phyloP scores from a whole-genome alignment of 2,113 vertebrate species.

The Neolamprologus brichardi region DNA sequence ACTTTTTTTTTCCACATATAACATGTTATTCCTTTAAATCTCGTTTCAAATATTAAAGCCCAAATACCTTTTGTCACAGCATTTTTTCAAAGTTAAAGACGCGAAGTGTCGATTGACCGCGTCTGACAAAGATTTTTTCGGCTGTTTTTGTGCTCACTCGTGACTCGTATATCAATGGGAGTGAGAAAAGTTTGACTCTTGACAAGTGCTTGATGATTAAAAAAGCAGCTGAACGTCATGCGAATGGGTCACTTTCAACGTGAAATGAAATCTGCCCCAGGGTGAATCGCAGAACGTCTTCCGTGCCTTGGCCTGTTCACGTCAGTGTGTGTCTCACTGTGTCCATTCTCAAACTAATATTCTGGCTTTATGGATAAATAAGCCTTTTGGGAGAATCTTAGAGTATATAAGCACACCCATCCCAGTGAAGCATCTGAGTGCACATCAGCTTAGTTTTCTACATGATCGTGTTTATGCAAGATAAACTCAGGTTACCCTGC shows the following conservation, averaged over 20 bases:
- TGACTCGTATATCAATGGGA: neutral
- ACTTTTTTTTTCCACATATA: accelerated
- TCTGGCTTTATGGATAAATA: neutral
- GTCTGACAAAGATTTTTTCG: neutral
- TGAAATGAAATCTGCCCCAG: neutral
- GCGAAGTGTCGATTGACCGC: neutral
- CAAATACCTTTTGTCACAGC: neutral
- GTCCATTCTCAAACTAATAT: slow-evolving; percentile 3
- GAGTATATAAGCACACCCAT: slow-evolving; percentile 3
- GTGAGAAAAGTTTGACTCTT: neutral
- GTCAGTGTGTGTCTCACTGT: neutral
- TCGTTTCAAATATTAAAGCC: neutral
- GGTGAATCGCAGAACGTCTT: neutral
- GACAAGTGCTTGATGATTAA: slow-evolving; percentile 4
- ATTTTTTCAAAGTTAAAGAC: neutral
- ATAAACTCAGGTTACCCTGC: neutral
- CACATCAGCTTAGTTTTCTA: slow-evolving; percentile 10
- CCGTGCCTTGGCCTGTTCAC: neutral
- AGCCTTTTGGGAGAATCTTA: neutral
- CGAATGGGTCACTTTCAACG: neutral
- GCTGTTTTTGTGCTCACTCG: neutral
- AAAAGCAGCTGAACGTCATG: neutral
- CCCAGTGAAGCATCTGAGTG: neutral
- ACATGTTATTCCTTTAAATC: neutral
- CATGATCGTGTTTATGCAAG: neutral